Percentiles rank a stretch among this genome's conserved stretches.
These are phyloP conservation scores for Neolamprologus sp. DNA, from an alignment of 2,113 vertebrate genomes.

Conservation along the genomic window DNA sequence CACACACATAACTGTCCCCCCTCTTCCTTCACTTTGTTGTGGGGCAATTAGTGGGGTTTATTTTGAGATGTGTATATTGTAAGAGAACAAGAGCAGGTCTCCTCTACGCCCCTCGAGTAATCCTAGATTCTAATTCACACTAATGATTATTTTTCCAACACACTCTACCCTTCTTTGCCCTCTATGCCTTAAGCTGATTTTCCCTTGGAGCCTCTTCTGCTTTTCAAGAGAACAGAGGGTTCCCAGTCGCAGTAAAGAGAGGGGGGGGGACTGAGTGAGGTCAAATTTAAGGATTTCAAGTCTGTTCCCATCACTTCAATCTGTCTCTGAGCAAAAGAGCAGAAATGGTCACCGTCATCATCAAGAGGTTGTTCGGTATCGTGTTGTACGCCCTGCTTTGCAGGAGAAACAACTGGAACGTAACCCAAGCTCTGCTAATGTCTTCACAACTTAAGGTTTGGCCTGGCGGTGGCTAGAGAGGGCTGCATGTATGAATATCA, in stretches of 20 bases:
- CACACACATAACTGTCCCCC: background rate
- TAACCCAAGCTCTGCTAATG: conserved; percentile 36
- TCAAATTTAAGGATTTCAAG: conserved; percentile 1
- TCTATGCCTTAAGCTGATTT: conserved; percentile 39
- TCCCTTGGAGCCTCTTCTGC: conserved; percentile 20
- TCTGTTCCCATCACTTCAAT: background rate
- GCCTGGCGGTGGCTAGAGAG: conserved; percentile 1
- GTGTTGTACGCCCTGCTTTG: background rate
- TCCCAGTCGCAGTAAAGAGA: background rate
- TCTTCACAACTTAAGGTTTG: conserved; percentile 28
- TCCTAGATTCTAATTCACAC: conserved; percentile 66
- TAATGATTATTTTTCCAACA: conserved; percentile 68
- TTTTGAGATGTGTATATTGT: conserved; percentile 41
- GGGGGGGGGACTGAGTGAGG: background rate
- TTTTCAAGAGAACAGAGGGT: conserved; percentile 36
- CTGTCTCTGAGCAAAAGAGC: background rate
- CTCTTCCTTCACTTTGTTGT: conserved; percentile 7
- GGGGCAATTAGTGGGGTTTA: conserved; percentile 55
- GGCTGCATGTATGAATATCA: conserved; percentile 27
- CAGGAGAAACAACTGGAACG: conserved; percentile 30
- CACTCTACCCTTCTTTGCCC: conserved; percentile 30
- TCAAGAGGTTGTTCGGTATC: background rate
- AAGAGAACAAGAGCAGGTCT: conserved; percentile 30
- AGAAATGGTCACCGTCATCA: background rate
- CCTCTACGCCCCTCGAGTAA: conserved; percentile 30